Evolutionary conservation across 2,797 vertebrate genomes (phyloP).

Genomic region (Malurus splendens): DNA sequence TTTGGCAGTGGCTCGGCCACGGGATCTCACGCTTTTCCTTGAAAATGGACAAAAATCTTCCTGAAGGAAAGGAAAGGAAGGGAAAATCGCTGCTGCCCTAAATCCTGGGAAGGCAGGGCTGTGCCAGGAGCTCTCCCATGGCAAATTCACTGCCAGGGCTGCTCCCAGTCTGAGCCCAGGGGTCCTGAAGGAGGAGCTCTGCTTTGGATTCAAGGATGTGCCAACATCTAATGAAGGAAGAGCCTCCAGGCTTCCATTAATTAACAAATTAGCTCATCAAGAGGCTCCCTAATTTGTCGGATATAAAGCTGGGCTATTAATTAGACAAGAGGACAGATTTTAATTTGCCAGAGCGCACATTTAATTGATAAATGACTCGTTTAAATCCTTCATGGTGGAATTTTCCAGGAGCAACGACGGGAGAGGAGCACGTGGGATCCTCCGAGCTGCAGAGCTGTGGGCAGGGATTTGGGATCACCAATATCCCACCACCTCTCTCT

Average conservation of each 20-base stretch:
- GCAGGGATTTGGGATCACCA: neutral
- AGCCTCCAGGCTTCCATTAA: constrained; percentile 27
- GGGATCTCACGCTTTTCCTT: fast-evolving
- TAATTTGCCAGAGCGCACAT: neutral
- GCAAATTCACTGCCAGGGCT: neutral
- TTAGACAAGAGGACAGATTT: neutral
- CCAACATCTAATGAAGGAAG: neutral
- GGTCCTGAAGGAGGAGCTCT: neutral
- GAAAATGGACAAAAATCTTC: neutral
- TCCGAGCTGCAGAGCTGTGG: fast-evolving
- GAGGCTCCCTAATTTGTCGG: constrained; percentile 4
- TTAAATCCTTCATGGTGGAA: neutral
- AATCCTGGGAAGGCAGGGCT: neutral
- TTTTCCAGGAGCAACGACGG: neutral
- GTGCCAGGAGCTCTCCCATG: neutral
- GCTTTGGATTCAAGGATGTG: neutral
- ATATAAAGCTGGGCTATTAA: constrained; percentile 31
- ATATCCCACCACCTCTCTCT: neutral
- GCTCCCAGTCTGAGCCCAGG: neutral
- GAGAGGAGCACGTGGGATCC: neutral
- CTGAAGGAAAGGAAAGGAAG: neutral
- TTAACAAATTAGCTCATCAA: constrained; percentile 49
- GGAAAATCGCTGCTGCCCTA: neutral
- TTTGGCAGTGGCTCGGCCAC: fast-evolving
- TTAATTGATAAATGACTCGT: neutral